phyloP scores from a whole-genome alignment of 30 jellyfish, hydroid and myxozoan genomes.

The Rhopilema esculentum region DNA sequence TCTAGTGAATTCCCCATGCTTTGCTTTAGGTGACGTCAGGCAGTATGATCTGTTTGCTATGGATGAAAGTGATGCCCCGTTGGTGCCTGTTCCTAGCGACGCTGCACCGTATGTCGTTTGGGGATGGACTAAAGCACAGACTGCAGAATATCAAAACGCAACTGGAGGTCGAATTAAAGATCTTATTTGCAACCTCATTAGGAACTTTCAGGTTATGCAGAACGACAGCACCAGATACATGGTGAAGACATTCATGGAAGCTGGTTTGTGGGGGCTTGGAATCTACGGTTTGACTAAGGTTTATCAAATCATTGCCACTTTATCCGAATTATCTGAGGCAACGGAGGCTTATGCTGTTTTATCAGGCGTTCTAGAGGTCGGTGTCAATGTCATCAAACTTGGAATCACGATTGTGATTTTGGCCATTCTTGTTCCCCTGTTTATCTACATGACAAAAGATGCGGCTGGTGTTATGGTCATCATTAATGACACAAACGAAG shows the following conservation, averaged over 20 bases:
- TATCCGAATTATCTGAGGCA: conserved; percentile 35
- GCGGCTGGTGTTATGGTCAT: conserved; percentile 49
- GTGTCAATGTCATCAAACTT: conserved; percentile 45
- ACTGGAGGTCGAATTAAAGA: conserved; percentile 54
- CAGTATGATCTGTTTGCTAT: conserved; percentile 33
- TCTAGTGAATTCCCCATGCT: too few species aligned
- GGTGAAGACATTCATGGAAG: conserved; percentile 56
- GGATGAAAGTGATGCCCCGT: conserved; percentile 29
- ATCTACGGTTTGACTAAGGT: conserved; percentile 24
- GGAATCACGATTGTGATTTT: conserved; percentile 41
- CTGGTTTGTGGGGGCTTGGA: conserved; percentile 48
- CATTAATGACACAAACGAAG: conserved; percentile 41
- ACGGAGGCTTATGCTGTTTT: conserved; percentile 55
- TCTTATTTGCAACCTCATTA: conserved; percentile 26
- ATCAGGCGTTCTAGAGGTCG: conserved; percentile 38
- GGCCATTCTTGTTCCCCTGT: conserved; percentile 46
- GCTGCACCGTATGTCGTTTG: conserved; percentile 58
- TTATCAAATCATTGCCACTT: conserved; percentile 30
- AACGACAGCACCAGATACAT: conserved; percentile 33
- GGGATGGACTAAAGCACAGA: conserved; percentile 38
- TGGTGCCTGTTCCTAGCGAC: conserved; percentile 43
- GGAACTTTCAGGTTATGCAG: conserved; percentile 56
- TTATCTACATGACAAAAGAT: conserved; percentile 46
- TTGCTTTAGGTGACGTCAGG: conserved; percentile 4
- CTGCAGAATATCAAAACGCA: conserved; percentile 30